Evolutionary conservation across 2,113 vertebrate species (phyloP).

Genomic region (Talpa occidentalis): DNA sequence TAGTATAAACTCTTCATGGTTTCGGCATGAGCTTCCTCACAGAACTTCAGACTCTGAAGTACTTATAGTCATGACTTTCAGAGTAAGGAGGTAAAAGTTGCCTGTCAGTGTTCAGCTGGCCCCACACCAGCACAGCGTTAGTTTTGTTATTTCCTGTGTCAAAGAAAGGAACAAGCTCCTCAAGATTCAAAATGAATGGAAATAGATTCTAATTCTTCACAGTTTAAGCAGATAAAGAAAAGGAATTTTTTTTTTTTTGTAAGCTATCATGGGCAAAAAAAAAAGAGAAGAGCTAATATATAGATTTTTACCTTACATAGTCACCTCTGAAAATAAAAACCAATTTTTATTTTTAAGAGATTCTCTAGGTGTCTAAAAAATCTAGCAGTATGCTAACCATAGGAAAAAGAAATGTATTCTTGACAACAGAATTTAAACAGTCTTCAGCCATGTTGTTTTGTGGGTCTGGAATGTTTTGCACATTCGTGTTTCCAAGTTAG

Average conservation of each 20-base stretch:
- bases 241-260: neutral
- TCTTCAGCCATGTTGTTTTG: neutral
- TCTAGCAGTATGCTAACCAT: neutral
- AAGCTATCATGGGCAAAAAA: neutral
- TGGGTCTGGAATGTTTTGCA: neutral
- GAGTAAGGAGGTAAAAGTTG: neutral
- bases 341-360: neutral
- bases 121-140: neutral
- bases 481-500: slow-evolving; percentile 11
- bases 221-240: neutral
- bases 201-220: neutral
- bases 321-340: neutral
- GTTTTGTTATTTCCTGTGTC: neutral
- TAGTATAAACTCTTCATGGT: too few species aligned
- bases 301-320: neutral
- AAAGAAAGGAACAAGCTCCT: neutral
- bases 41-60: neutral
- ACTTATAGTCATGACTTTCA: neutral
- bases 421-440: neutral
- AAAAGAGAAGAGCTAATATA: neutral
- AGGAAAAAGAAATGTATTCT: neutral
- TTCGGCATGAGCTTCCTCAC: neutral
- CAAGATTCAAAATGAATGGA: neutral
- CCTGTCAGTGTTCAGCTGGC: neutral
- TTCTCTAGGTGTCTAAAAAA: neutral